Evolutionary conservation across 2,888 invertebrate species (phyloP).

Genomic region (Cecidostiba fungosa): DNA sequence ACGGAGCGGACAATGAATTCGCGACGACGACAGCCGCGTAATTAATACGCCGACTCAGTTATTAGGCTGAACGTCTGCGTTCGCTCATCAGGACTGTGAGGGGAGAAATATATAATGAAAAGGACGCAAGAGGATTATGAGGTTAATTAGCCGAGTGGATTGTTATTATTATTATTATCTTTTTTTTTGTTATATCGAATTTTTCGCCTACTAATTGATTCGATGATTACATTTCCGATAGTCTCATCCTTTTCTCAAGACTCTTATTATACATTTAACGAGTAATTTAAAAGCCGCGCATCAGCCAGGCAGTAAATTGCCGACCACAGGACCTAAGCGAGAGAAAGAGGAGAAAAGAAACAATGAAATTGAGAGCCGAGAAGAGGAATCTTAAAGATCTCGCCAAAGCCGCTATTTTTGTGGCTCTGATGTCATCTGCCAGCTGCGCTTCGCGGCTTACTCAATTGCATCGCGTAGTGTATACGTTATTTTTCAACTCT

Average conservation of each 20-base stretch:
- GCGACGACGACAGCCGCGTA: constrained; percentile 30
- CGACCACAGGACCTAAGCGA: not conserved
- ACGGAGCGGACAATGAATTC: constrained; percentile 42
- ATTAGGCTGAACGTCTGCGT: not conserved
- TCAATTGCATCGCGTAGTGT: constrained; percentile 19
- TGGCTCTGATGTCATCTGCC: constrained; percentile 49
- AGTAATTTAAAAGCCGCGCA: no score
- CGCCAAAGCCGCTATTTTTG: constrained; percentile 44
- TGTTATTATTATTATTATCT: not conserved
- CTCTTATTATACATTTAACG: not conserved
- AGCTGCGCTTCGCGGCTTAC: constrained; percentile 8
- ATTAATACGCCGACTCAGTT: constrained; percentile 23
- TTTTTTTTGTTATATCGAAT: not conserved
- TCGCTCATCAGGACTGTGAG: not conserved
- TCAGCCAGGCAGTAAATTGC: no score
- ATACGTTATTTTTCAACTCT: constrained; percentile 21
- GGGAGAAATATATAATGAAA: not conserved
- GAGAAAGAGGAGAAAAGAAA: not conserved
- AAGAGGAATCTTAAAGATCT: not conserved
- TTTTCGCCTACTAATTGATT: not conserved
- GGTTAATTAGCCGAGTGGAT: not conserved
- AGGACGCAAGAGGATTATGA: not conserved
- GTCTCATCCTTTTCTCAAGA: not conserved
- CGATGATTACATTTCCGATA: not conserved
- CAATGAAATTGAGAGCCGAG: constrained; percentile 19